Conservation (phyloP, 2,797 vertebrate genomes). For the Betta splendens region DNA sequence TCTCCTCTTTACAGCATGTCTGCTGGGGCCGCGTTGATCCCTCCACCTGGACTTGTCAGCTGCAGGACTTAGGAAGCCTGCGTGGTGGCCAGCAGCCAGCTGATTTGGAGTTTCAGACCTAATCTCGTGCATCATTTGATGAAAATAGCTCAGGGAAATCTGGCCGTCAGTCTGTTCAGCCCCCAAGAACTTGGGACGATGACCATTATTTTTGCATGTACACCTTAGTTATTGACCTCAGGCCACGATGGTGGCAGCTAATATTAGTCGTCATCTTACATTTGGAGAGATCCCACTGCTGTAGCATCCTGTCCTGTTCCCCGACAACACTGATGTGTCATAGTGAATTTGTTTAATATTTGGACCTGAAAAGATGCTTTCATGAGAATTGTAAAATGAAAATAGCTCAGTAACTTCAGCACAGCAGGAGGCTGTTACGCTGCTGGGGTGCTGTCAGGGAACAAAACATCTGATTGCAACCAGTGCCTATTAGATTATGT, state of each 20-base stretch:
- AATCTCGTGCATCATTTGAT: constrained; percentile 46
- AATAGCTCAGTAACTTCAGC: constrained; percentile 6
- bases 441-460: constrained; percentile 14
- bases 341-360: neutral
- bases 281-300: constrained; percentile 14
- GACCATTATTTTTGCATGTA: no score
- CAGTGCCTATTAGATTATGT: constrained; percentile 1
- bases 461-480: constrained; percentile 23
- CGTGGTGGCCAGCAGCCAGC: constrained; percentile 37
- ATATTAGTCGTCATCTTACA: constrained; percentile 1
- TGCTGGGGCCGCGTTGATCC: constrained; percentile 58
- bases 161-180: constrained; percentile 16
- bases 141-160: constrained; percentile 32
- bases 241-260: neutral
- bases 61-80: constrained; percentile 64
- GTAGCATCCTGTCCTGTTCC: constrained; percentile 20
- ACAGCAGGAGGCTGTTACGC: neutral
- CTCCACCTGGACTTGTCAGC: constrained; percentile 71
- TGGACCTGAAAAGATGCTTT: neutral
- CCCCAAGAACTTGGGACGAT: neutral
- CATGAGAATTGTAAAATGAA: neutral
- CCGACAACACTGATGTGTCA: constrained; percentile 2
- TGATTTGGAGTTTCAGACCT: constrained; percentile 43
- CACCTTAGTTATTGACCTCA: neutral
- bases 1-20: constrained; percentile 46